Conservation (phyloP, 1,140 invertebrate genomes). For the Drosophila watanabei region DNA sequence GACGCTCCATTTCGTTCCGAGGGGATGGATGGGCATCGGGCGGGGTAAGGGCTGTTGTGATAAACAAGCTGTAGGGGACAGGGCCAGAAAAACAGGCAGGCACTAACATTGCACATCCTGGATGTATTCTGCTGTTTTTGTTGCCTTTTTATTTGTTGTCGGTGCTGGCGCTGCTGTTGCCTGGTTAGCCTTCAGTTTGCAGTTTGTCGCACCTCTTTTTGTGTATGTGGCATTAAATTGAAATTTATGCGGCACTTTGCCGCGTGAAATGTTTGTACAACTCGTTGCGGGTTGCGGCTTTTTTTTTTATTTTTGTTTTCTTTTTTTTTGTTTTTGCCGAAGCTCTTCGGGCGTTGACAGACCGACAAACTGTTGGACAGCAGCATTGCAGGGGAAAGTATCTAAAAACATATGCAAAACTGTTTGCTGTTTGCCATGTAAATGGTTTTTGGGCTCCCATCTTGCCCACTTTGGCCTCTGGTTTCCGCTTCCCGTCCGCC, state of each 20-base stretch:
- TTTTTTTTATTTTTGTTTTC: background rate
- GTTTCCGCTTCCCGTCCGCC: conserved; percentile 1
- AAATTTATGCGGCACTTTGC: conserved; percentile 84
- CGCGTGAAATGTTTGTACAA: conserved; percentile 84
- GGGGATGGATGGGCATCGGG: conserved; percentile 2
- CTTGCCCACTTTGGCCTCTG: conserved; percentile 1
- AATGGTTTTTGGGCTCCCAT: conserved; percentile 66
- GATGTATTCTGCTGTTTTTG: conserved; percentile 46
- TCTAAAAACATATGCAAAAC: conserved; percentile 79
- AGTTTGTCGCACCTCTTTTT: conserved; percentile 67
- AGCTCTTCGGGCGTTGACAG: conserved; percentile 73
- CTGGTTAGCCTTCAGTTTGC: conserved; percentile 34
- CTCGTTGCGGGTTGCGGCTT: conserved; percentile 79
- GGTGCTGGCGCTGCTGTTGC: conserved; percentile 21
- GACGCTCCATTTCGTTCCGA: conserved; percentile 66
- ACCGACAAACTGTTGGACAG: conserved; percentile 81
- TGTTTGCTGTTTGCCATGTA: conserved; percentile 76
- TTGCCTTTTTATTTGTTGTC: conserved; percentile 49
- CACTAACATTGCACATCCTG: conserved; percentile 73
- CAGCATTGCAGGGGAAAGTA: conserved; percentile 58
- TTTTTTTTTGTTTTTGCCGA: conserved; percentile 34
- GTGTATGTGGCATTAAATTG: conserved; percentile 78
- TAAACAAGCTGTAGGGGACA: conserved; percentile 55
- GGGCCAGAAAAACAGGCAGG: conserved; percentile 50
- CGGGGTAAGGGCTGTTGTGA: conserved; percentile 26